Conservation (phyloP, 1,140 invertebrate genomes). For the Leptonema lineaticorne region DNA sequence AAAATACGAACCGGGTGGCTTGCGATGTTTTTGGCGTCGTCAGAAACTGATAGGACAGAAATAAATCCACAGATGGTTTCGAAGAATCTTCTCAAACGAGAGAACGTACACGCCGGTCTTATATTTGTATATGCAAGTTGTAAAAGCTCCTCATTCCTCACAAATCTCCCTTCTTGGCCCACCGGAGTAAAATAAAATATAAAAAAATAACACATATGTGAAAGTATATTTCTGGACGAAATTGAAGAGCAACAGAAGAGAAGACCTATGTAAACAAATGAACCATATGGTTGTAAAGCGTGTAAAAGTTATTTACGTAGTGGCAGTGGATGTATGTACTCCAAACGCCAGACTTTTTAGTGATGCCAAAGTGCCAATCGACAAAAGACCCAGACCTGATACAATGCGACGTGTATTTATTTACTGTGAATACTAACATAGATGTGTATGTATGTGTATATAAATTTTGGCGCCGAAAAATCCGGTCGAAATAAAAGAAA, state of each 20-base stretch:
- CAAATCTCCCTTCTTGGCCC: no score
- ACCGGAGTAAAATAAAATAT: no score
- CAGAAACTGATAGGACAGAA: conserved; percentile 14
- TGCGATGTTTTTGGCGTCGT: neutral
- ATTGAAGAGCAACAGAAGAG: conserved; percentile 24
- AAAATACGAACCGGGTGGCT: neutral
- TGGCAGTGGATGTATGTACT: no score
- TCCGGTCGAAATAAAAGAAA: no score
- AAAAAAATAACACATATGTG: no score
- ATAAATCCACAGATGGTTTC: conserved; percentile 28
- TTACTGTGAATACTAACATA: no score
- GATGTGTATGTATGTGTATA: no score
- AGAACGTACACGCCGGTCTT: neutral
- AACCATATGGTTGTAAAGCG: conserved; percentile 39
- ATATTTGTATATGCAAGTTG: no score
- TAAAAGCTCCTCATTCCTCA: no score
- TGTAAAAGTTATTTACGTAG: conserved; percentile 40
- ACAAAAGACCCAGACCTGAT: conserved; percentile 21
- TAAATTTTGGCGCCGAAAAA: no score
- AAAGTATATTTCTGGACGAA: conserved; percentile 21
- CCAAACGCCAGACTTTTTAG: neutral
- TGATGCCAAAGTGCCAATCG: conserved; percentile 2
- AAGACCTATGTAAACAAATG: conserved; percentile 31
- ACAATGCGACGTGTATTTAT: conserved; percentile 1
- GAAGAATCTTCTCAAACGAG: neutral